Percentiles rank a stretch among this genome's conserved stretches.
These are phyloP conservation scores for Lasioglossum vierecki DNA, from an alignment of 2,888 invertebrate genomes.

Conservation along the genomic window DNA sequence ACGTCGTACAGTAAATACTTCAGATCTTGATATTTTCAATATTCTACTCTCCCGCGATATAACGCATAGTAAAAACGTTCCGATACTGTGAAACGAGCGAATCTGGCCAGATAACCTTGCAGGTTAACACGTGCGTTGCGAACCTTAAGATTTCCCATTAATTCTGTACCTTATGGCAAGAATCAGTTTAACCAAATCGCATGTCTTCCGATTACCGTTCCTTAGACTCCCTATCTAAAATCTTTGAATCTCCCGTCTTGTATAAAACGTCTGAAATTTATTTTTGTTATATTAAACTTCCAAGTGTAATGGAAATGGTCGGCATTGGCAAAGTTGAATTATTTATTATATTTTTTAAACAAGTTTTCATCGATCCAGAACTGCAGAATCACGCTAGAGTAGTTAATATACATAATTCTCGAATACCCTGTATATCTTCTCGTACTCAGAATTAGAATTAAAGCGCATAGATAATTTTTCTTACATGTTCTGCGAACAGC, in stretches of 20 bases:
- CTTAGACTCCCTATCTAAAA: not conserved
- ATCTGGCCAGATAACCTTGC: not conserved
- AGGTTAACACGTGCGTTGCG: not conserved
- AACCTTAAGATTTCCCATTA: not conserved
- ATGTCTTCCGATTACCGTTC: not conserved
- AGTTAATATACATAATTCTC: no score
- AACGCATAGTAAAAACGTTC: conserved; percentile 7
- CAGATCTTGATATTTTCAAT: conserved; percentile 47
- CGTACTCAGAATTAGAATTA: not conserved
- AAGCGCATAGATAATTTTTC: not conserved
- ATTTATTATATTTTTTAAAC: no score
- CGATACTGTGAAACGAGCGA: not conserved
- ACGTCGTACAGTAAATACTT: conserved; percentile 53
- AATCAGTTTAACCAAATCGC: not conserved
- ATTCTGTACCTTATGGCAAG: not conserved
- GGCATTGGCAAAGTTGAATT: not conserved
- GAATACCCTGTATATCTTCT: not conserved
- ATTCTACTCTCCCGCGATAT: conserved; percentile 9
- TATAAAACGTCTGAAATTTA: not conserved
- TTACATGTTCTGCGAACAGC: not conserved
- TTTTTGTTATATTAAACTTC: no score
- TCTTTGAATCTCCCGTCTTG: not conserved
- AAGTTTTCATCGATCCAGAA: no score
- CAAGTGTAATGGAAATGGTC: not conserved
- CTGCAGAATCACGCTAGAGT: no score